Evolutionary conservation across 2,888 invertebrate species (phyloP), one percentile per base, ranked within the genome.

Genomic region (Orthosia incerta): DNA sequence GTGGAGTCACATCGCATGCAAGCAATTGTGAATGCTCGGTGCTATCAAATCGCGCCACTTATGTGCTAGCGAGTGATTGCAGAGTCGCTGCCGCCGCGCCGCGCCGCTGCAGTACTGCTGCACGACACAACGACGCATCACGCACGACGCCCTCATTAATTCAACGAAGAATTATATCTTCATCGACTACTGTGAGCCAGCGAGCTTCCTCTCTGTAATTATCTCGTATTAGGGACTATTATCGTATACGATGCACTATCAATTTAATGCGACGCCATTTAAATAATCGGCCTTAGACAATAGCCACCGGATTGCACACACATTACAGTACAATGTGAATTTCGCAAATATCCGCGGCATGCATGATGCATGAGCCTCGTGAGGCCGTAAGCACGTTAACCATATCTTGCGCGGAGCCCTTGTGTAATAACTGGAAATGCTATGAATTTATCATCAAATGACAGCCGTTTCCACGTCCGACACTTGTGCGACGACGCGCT

Each of bases 221-320:
- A 95, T 90, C 86, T 88, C 86, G 87, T 92, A 95, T 95, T 95
- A 94, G 86, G 87, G 85, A 88, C 91, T 92, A 95, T 95, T 95
- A 95, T 91, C 89, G 89, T 88, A 86, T 91, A 94, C 88, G 91
- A 91, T 86, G 89, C 82, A 87, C 93, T 89, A 95, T 95, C 92
- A 93, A 88, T 92, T 91, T 94, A 94, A 95, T 95, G 89, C 90
- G 89, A 86, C 88, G 89, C 90, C 90, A 92, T 95, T 93, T 89
- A 89, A 90, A 92, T 95, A 95, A 95, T 93, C 91, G 90, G 74
- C 85, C 89, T 90, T 90, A 94, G 93, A 93, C 94, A 94, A 94
- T 93, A 88, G 87, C 90, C 80, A 85, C 86, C 75, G 87, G 88
- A 90, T 93, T 92, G 89, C 90, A 87, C 86, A 86, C 83, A 87